A percentile compares a stretch with the other conserved stretches of the same genome.
These are phyloP conservation scores for Cydia splendana DNA, from an alignment of 1,140 invertebrate species.

Conservation along the genomic window DNA sequence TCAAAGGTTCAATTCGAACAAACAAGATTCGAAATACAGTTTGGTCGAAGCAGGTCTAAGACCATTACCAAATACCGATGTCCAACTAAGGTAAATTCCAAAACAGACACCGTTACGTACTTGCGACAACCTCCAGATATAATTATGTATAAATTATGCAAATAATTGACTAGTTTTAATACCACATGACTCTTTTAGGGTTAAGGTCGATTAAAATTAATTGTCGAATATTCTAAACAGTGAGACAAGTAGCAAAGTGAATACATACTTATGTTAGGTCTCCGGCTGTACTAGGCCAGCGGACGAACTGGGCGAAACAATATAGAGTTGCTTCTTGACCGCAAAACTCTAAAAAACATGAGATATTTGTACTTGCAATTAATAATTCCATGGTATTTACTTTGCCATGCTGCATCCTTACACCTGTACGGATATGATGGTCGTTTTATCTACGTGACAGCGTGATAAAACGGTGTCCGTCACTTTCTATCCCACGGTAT, in stretches of 20 bases:
- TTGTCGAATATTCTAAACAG: background rate
- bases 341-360: no score
- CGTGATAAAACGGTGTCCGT: no score
- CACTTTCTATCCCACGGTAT: no score
- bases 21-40: background rate
- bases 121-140: background rate
- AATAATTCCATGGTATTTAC: no score
- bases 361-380: no score
- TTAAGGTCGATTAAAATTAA: background rate
- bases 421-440: no score
- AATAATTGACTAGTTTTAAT: background rate
- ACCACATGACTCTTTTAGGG: background rate
- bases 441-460: no score
- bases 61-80: background rate
- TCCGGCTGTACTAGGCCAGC: no score
- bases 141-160: background rate
- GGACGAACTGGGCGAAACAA: no score
- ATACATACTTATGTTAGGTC: no score
- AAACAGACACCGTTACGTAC: constrained; percentile 3
- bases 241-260: no score
- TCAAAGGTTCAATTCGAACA: background rate
- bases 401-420: background rate
- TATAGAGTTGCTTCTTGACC: no score
- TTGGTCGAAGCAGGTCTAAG: background rate
- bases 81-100: constrained; percentile 2